Percentiles rank a stretch among this genome's conserved stretches.
These are phyloP conservation scores for Lamprotornis superbus DNA, from an alignment of 2,113 vertebrate genomes.

Conservation along the genomic window DNA sequence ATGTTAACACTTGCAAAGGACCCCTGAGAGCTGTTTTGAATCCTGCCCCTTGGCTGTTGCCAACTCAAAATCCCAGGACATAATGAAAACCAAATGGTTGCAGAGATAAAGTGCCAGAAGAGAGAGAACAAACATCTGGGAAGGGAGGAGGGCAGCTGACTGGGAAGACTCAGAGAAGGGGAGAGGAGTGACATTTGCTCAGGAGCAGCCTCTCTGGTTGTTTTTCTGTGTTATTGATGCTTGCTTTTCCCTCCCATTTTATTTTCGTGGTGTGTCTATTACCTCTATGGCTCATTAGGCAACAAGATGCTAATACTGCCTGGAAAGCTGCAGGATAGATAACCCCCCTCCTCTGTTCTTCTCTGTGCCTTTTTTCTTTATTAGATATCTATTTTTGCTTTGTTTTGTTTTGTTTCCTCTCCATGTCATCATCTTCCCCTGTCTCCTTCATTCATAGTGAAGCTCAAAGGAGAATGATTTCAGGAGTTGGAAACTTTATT, in stretches of 20 bases:
- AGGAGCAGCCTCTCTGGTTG: neutral
- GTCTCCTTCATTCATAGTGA: neutral
- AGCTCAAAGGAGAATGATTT: neutral
- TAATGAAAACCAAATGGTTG: neutral
- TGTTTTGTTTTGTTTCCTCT: slow-evolving; percentile 2
- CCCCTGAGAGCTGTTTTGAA: neutral
- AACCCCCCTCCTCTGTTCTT: neutral
- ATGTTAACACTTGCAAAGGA: neutral
- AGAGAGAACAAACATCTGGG: neutral
- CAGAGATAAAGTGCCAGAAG: neutral
- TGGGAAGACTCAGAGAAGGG: neutral
- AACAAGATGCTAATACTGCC: neutral
- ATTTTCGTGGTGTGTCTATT: slow-evolving; percentile 37
- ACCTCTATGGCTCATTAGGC: slow-evolving; percentile 50
- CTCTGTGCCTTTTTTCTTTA: neutral
- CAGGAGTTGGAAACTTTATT: neutral
- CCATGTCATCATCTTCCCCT: neutral
- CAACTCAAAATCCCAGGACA: neutral
- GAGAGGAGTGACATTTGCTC: neutral
- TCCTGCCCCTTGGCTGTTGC: neutral
- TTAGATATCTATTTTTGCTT: neutral
- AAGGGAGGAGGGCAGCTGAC: neutral
- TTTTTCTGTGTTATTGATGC: neutral
- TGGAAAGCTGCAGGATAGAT: neutral
- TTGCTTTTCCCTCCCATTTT: slow-evolving; percentile 27